phyloP scores from a whole-genome alignment of 2,888 invertebrate species.

The Athetis lepigone region DNA sequence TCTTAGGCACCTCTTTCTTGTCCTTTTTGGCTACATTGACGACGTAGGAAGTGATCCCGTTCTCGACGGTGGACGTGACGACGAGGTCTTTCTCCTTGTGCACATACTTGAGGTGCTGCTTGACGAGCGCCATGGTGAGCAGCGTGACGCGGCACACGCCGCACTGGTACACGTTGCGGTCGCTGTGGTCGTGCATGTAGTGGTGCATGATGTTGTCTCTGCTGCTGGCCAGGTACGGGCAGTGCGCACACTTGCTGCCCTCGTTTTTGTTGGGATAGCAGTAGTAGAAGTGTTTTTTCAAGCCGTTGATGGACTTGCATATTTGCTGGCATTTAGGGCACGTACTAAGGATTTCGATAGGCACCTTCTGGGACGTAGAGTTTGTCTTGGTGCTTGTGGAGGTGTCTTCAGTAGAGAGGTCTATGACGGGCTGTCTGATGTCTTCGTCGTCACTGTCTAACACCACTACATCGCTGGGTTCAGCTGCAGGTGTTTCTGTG shows the following conservation, averaged over 20 bases:
- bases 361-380: constrained; percentile 32
- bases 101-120: constrained; percentile 65
- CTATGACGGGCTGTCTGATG: constrained; percentile 62
- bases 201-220: constrained; percentile 68
- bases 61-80: constrained; percentile 2
- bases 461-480: constrained; percentile 67
- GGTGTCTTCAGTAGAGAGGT: constrained; percentile 71
- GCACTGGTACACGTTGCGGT: constrained; percentile 62
- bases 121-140: constrained; percentile 44
- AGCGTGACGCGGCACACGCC: constrained; percentile 64
- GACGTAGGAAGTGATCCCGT: constrained; percentile 15
- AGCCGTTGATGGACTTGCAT: constrained; percentile 59
- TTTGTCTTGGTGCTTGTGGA: constrained; percentile 6
- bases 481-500: constrained; percentile 31
- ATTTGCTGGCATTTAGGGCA: constrained; percentile 73
- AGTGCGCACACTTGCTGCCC: constrained; percentile 53
- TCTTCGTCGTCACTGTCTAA: constrained; percentile 85
- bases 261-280: constrained; percentile 59
- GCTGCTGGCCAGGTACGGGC: constrained; percentile 31
- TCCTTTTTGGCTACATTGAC: constrained; percentile 26
- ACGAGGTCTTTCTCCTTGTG: constrained; percentile 62
- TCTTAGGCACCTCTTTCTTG: constrained; percentile 54
- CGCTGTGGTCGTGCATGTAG: constrained; percentile 63
- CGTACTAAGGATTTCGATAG: constrained; percentile 57
- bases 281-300: constrained; percentile 72